These are phyloP conservation scores for Gobio occitaniae DNA, from an alignment of 2,797 vertebrate species.

Conservation along the genomic window DNA sequence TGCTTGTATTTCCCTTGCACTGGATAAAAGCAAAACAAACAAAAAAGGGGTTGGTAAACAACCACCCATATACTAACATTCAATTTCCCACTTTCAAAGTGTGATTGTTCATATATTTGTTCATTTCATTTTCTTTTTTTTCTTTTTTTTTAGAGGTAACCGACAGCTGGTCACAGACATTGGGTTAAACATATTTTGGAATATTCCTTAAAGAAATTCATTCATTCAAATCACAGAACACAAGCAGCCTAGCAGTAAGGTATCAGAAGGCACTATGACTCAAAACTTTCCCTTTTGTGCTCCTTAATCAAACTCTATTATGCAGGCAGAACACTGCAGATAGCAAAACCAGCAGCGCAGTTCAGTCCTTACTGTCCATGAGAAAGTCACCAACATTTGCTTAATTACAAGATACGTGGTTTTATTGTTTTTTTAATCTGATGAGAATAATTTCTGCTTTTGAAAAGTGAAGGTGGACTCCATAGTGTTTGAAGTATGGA, in stretches of 20 bases:
- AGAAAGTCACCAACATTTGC: conserved; percentile 59
- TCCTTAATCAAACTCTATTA: conserved; percentile 66
- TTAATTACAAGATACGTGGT: neutral
- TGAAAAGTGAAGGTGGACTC: neutral
- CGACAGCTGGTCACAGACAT: neutral
- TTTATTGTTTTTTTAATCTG: neutral
- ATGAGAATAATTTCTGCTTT: neutral
- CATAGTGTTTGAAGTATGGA: neutral
- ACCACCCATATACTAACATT: neutral
- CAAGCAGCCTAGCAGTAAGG: neutral
- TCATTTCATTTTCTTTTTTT: too few species aligned
- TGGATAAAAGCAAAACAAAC: neutral
- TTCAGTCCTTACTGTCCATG: conserved; percentile 64
- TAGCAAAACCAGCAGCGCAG: conserved; percentile 50
- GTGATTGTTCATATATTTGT: neutral
- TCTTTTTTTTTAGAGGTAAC: neutral
- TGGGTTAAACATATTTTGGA: neutral
- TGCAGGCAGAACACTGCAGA: conserved; percentile 62
- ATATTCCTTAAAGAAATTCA: neutral
- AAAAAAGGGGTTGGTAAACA: neutral
- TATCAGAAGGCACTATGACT: conserved; percentile 33
- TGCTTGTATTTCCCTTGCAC: neutral
- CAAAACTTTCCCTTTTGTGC: conserved; percentile 54
- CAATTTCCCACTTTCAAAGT: neutral
- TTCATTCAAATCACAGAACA: conserved; percentile 1